Percentiles rank a stretch among this genome's conserved stretches.
phyloP scores from a whole-genome alignment of 2,888 invertebrate species.

The Hoplodrina blanda region DNA sequence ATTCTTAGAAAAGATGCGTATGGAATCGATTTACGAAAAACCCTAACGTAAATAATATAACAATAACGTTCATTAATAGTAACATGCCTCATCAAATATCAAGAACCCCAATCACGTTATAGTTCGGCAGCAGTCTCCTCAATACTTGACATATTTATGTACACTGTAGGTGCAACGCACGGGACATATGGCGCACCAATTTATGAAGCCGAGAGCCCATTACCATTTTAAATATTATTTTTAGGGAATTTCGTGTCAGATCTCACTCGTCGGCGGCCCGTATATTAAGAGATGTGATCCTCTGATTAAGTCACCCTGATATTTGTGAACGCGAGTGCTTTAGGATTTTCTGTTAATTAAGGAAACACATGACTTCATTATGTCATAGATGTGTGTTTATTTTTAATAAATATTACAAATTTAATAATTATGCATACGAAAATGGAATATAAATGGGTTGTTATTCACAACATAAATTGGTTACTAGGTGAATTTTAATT shows the following conservation, averaged over 20 bases:
- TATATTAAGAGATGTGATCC: constrained; percentile 90
- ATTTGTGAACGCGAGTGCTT: constrained; percentile 79
- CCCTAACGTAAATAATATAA: constrained; percentile 18
- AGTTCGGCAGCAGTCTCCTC: constrained; percentile 83
- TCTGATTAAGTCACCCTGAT: constrained; percentile 88
- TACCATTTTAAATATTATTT: constrained; percentile 91
- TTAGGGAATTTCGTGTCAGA: constrained; percentile 91
- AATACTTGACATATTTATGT: constrained; percentile 91
- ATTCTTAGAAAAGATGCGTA: constrained; percentile 27
- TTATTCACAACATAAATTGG: constrained; percentile 19
- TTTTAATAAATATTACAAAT: constrained; percentile 11
- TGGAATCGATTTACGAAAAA: constrained; percentile 2
- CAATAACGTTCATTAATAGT: constrained; percentile 21
- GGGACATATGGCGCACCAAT: constrained; percentile 90
- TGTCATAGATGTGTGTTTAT: constrained; percentile 62
- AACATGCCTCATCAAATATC: constrained; percentile 70
- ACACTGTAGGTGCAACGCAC: constrained; percentile 88
- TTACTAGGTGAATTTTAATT: constrained; percentile 1
- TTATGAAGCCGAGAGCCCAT: constrained; percentile 89
- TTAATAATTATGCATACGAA: neutral
- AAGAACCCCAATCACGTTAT: constrained; percentile 74
- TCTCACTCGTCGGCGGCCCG: constrained; percentile 88
- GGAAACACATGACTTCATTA: constrained; percentile 72
- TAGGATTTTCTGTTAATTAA: constrained; percentile 88
- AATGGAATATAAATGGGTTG: neutral